Conservation (phyloP, 2,797 vertebrate genomes). For the Sebastes nivosus region DNA sequence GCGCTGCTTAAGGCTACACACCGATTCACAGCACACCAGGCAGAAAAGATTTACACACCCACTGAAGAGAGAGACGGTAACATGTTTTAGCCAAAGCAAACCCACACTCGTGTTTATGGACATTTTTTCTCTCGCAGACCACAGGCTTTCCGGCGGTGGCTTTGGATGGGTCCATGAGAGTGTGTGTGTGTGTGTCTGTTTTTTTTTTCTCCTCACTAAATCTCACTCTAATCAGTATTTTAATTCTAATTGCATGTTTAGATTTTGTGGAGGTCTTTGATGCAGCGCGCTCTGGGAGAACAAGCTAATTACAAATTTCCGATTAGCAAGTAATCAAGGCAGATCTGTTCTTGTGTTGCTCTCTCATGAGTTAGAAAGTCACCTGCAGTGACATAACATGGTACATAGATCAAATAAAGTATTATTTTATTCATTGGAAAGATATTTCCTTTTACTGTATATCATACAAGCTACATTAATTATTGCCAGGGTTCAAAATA, state of each 20-base stretch:
- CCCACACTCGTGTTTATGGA: constrained; percentile 76
- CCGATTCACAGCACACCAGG: constrained; percentile 64
- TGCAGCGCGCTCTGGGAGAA: constrained; percentile 36
- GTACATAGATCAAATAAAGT: background rate
- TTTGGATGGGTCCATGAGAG: constrained; percentile 60
- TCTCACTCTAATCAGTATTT: constrained; percentile 58
- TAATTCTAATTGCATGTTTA: constrained; percentile 63
- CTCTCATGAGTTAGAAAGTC: background rate
- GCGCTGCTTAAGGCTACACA: constrained; percentile 49
- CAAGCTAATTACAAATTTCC: constrained; percentile 50
- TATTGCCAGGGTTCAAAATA: background rate
- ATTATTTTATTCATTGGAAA: too few species aligned
- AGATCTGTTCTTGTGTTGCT: constrained; percentile 14
- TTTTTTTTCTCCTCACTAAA: constrained; percentile 39
- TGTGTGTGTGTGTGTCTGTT: constrained; percentile 21
- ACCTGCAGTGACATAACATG: constrained; percentile 16
- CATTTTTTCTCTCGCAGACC: constrained; percentile 68
- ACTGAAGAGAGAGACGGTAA: constrained; percentile 58
- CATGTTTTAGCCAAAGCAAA: constrained; percentile 70
- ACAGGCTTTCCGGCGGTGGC: constrained; percentile 65
- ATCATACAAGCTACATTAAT: background rate
- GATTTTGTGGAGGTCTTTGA: constrained; percentile 36
- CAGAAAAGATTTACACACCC: constrained; percentile 72
- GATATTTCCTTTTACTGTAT: background rate
- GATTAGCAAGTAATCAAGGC: constrained; percentile 30